Evolutionary conservation across 2,797 vertebrate genomes (phyloP).

Genomic region (Xyrichtys novacula): DNA sequence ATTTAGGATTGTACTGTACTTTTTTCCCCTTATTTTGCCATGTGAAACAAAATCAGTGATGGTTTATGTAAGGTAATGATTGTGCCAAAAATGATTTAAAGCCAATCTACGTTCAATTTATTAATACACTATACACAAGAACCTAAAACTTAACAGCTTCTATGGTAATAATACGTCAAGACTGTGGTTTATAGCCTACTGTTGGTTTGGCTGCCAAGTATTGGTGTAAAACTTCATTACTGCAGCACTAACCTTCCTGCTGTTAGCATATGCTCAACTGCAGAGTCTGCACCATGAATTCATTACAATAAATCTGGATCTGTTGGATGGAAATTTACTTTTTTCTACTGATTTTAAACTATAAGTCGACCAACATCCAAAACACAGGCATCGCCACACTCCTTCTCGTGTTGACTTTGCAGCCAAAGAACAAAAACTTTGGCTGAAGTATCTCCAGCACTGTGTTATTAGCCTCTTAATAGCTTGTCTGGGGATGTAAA

Average conservation of each 20-base stretch:
- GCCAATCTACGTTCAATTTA: not conserved
- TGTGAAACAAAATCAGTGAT: no score
- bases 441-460: not conserved
- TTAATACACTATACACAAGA: not conserved
- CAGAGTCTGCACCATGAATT: not conserved
- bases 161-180: not conserved
- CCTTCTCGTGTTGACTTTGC: conserved; percentile 8
- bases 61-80: not conserved
- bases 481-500: conserved; percentile 36
- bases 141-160: not conserved
- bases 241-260: not conserved
- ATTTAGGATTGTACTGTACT: no score
- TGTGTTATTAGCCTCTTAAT: conserved; percentile 30
- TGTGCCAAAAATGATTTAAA: not conserved
- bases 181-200: not conserved
- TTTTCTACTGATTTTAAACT: conserved; percentile 10
- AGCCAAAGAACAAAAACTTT: conserved; percentile 17
- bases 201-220: not conserved
- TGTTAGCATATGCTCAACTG: not conserved
- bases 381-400: conserved; percentile 1
- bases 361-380: not conserved
- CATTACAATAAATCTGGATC: not conserved
- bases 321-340: conserved; percentile 4
- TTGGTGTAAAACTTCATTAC: not conserved
- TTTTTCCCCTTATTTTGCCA: no score